Evolutionary conservation across 2,888 invertebrate species (phyloP).

Genomic region (Merodon equestris): DNA sequence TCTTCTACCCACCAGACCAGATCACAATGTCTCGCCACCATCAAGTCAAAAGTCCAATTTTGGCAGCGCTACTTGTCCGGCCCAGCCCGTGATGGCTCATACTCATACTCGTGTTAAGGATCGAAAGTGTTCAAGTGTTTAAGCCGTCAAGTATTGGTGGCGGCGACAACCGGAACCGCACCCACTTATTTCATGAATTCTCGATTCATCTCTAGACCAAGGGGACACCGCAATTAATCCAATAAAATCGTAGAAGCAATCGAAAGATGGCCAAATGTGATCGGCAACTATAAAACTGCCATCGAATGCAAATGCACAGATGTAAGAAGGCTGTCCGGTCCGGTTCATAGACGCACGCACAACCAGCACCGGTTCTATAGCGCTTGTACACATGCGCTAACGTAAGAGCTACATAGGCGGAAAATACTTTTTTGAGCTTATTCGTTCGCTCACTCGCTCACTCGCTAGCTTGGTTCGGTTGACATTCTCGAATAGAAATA

Average conservation of each 20-base stretch:
- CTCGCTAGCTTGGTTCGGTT: slow-evolving; percentile 26
- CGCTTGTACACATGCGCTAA: not conserved
- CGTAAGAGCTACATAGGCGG: slow-evolving; percentile 49
- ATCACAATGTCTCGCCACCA: not conserved
- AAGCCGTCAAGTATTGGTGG: slow-evolving; percentile 50
- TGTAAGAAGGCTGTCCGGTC: slow-evolving; percentile 64
- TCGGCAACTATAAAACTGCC: slow-evolving; percentile 35
- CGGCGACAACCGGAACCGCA: slow-evolving; percentile 65
- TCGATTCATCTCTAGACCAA: slow-evolving; percentile 60
- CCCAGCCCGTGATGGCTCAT: slow-evolving; percentile 39
- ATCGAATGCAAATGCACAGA: slow-evolving; percentile 61
- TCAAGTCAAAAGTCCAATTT: slow-evolving; percentile 62
- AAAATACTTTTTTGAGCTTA: slow-evolving; percentile 35
- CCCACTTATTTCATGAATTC: slow-evolving; percentile 63
- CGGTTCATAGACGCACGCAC: slow-evolving; percentile 45
- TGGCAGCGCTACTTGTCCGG: slow-evolving; percentile 67
- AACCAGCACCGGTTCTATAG: slow-evolving; percentile 27
- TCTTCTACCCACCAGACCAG: slow-evolving; percentile 8
- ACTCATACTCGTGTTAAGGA: slow-evolving; percentile 9
- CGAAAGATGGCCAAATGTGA: slow-evolving; percentile 64
- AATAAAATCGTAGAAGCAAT: slow-evolving; percentile 59
- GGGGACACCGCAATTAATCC: slow-evolving; percentile 56
- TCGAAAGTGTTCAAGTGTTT: slow-evolving; percentile 59
- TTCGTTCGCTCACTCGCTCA: no score
- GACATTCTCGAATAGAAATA: slow-evolving; percentile 58